Evolutionary conservation across 2,113 vertebrate genomes (phyloP).

Genomic region (Geococcyx californianus): DNA sequence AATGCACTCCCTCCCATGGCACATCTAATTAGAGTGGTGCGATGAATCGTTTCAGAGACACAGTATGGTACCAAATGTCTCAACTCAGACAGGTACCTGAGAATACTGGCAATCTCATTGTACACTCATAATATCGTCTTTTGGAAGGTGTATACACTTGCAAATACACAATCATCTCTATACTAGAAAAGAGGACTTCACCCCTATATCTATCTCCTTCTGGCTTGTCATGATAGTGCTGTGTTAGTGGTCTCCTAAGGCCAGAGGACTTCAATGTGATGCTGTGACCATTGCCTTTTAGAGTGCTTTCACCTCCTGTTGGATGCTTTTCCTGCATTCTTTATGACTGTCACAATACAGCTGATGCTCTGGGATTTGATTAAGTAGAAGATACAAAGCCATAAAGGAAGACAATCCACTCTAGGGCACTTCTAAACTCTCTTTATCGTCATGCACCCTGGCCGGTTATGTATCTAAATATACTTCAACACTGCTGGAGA

Average conservation of each 20-base stretch:
- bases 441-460: background rate
- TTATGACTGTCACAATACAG: background rate
- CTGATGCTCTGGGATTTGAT: background rate
- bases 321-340: background rate
- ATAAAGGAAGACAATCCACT: background rate
- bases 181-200: background rate
- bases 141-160: background rate
- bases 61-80: rapidly evolving
- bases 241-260: background rate
- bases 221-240: background rate
- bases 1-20: background rate
- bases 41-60: rapidly evolving
- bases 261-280: background rate
- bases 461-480: background rate
- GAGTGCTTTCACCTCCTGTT: background rate
- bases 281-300: background rate
- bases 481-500: background rate
- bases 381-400: background rate
- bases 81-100: background rate
- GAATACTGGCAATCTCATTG: background rate
- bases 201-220: background rate
- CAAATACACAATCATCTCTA: background rate
- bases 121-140: rapidly evolving
- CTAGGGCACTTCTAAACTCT: background rate
- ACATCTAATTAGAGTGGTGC: background rate